Percentiles rank a stretch among this genome's conserved stretches.
These are phyloP conservation scores for Melolontha melolontha DNA, from an alignment of 2,888 invertebrate genomes.

Conservation along the genomic window DNA sequence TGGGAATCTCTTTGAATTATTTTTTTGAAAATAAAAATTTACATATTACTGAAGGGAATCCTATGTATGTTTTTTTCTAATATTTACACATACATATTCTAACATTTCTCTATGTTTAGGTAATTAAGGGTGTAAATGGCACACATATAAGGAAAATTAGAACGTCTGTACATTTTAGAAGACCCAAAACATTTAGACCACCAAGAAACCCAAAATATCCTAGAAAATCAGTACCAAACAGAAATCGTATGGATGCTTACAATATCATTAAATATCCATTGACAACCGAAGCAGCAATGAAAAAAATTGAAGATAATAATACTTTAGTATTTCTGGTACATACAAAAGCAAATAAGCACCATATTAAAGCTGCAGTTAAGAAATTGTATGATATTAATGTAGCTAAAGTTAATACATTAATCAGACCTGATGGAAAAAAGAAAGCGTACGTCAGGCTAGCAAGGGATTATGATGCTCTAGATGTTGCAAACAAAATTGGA, in stretches of 20 bases:
- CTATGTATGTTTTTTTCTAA: not conserved
- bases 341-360: slow-evolving; percentile 95
- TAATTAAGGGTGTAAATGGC: slow-evolving; percentile 92
- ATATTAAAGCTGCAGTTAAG: slow-evolving; percentile 96
- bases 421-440: slow-evolving; percentile 98
- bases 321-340: slow-evolving; percentile 99
- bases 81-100: slow-evolving; percentile 4
- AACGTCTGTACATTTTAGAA: slow-evolving; percentile 94
- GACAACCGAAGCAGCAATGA: slow-evolving; percentile 99
- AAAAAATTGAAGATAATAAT: slow-evolving; percentile 99
- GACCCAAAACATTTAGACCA: slow-evolving; percentile 93
- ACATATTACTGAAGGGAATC: slow-evolving; percentile 55
- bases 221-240: slow-evolving; percentile 91
- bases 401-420: slow-evolving; percentile 96
- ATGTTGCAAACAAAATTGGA: slow-evolving; percentile 99
- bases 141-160: slow-evolving; percentile 91
- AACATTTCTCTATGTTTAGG: slow-evolving; percentile 67
- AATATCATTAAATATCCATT: slow-evolving; percentile 98
- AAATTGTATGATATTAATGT: slow-evolving; percentile 99
- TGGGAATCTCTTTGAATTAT: slow-evolving; percentile 71
- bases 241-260: slow-evolving; percentile 96
- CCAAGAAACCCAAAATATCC: slow-evolving; percentile 95
- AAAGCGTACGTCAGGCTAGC: slow-evolving; percentile 99
- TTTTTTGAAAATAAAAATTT: slow-evolving; percentile 57
- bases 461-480: slow-evolving; percentile 98